These are phyloP conservation scores for Bicyclus anynana DNA, from an alignment of 1,140 invertebrate species.

Conservation along the genomic window DNA sequence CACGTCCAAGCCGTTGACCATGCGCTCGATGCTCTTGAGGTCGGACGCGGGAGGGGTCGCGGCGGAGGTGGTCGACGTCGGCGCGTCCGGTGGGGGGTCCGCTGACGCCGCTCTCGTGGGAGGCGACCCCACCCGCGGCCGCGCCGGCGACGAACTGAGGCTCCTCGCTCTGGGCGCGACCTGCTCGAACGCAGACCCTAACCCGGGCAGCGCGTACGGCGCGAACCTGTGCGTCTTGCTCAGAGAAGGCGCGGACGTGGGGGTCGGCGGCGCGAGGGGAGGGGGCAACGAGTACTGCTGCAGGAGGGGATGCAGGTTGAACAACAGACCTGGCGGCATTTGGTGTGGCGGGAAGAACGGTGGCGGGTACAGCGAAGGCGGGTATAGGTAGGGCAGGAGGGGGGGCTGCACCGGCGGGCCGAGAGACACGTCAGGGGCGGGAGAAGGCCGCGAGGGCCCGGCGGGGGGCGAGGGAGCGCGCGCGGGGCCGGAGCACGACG, in stretches of 20 bases:
- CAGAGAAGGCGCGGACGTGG: slow-evolving; percentile 47
- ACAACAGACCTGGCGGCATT: slow-evolving; percentile 83
- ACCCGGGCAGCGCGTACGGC: slow-evolving; percentile 87
- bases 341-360: slow-evolving; percentile 84
- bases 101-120: slow-evolving; percentile 75
- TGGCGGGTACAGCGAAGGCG: slow-evolving; percentile 88
- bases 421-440: slow-evolving; percentile 90
- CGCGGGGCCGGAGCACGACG: slow-evolving; percentile 80
- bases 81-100: slow-evolving; percentile 73
- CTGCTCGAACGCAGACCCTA: slow-evolving; percentile 89
- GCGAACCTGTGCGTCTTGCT: slow-evolving; percentile 90
- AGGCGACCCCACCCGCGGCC: slow-evolving; percentile 79
- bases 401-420: slow-evolving; percentile 92
- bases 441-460: slow-evolving; percentile 81
- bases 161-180: slow-evolving; percentile 85
- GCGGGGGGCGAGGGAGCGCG: slow-evolving; percentile 79
- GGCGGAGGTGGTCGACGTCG: slow-evolving; percentile 50
- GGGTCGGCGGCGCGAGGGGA: slow-evolving; percentile 67
- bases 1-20: slow-evolving; percentile 95
- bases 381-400: slow-evolving; percentile 92
- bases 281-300: slow-evolving; percentile 81
- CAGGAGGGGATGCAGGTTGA: slow-evolving; percentile 84
- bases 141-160: slow-evolving; percentile 82
- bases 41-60: slow-evolving; percentile 80
- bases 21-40: slow-evolving; percentile 96